Evolutionary conservation across 2,113 vertebrate species (phyloP).

Genomic region (Sarotherodon lohbergeri): DNA sequence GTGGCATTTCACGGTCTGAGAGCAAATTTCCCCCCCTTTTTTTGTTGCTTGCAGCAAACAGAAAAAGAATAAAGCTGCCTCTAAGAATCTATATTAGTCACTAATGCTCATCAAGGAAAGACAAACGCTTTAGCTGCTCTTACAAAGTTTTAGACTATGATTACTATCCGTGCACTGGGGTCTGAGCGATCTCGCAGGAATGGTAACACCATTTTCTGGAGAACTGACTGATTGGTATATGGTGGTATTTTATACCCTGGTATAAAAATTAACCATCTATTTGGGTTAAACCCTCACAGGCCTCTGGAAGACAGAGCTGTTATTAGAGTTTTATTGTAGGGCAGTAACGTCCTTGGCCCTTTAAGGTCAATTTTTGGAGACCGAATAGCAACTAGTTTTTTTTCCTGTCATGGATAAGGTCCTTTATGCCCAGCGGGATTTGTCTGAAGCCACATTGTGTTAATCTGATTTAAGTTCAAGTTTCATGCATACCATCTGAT

Average conservation of each 20-base stretch:
- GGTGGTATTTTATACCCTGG: background rate
- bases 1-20: background rate
- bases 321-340: conserved; percentile 65
- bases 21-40: background rate
- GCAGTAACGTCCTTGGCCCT: conserved; percentile 71
- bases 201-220: background rate
- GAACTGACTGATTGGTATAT: background rate
- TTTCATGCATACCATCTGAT: conserved; percentile 76
- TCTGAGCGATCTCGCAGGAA: background rate
- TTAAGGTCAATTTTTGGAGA: conserved; percentile 61
- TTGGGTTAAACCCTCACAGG: background rate
- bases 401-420: conserved; percentile 72
- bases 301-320: conserved; percentile 56
- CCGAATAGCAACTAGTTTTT: conserved; percentile 59
- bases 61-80: background rate
- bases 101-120: background rate
- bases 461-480: background rate
- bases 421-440: conserved; percentile 66
- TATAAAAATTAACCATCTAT: background rate
- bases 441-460: background rate
- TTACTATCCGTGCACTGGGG: background rate
- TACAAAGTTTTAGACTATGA: background rate
- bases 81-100: background rate
- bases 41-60: background rate
- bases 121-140: background rate